phyloP scores from a whole-genome alignment of 2,113 vertebrate genomes.

The Trogon surrucura region DNA sequence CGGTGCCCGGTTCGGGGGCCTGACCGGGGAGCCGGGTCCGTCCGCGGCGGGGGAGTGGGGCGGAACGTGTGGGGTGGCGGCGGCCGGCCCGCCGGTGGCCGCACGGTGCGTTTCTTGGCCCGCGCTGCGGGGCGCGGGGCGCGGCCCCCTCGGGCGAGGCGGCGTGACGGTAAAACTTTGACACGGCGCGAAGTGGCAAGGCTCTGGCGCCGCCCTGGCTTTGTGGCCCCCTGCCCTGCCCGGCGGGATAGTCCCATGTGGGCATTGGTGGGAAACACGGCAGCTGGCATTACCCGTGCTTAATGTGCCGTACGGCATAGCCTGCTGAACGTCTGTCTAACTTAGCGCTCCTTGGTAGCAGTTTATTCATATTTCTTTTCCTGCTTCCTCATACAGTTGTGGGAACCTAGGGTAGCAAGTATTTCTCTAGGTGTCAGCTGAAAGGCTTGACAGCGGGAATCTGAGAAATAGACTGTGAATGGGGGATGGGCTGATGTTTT shows the following conservation, averaged over 20 bases:
- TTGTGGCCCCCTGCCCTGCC: not conserved
- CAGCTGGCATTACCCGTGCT: not conserved
- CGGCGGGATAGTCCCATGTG: accelerated
- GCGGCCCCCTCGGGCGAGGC: not conserved
- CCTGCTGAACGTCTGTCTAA: not conserved
- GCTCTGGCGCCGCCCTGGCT: not conserved
- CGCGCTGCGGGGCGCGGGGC: not conserved
- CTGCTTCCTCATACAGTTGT: accelerated
- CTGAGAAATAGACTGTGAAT: accelerated
- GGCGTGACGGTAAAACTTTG: accelerated
- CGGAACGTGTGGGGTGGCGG: not conserved
- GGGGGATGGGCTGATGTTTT: not conserved
- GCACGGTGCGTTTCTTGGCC: not conserved
- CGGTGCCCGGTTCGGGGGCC: not conserved
- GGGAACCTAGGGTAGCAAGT: accelerated
- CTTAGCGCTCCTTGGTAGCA: not conserved
- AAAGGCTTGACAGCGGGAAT: not conserved
- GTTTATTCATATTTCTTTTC: too few species aligned
- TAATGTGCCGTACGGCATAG: accelerated
- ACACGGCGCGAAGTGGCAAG: accelerated
- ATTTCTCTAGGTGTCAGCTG: not conserved
- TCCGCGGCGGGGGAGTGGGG: not conserved
- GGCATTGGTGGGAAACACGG: accelerated
- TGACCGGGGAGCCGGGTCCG: not conserved
- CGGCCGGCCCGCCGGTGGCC: not conserved